These are phyloP conservation scores for Subanguina moxae DNA, from an alignment of 1,140 invertebrate species.

Conservation along the genomic window DNA sequence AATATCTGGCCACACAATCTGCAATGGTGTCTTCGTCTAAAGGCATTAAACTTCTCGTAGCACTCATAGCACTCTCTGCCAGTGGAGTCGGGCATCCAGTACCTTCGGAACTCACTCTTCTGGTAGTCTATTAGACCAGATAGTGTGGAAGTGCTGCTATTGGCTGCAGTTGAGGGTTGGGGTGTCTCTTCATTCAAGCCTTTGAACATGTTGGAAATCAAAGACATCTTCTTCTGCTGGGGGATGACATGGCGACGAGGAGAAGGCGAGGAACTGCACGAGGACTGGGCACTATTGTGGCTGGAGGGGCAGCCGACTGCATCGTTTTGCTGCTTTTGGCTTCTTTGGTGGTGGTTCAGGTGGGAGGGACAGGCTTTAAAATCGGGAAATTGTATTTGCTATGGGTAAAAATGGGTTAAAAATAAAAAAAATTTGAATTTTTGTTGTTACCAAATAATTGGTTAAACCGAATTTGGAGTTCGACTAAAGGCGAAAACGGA, in stretches of 20 bases:
- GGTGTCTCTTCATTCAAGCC: not conserved
- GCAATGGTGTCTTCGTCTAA: constrained; percentile 87
- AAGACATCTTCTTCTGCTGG: constrained; percentile 1
- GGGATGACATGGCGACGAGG: not conserved
- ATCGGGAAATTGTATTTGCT: too few relatives aligned
- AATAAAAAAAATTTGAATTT: too few relatives aligned
- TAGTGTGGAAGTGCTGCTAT: not conserved
- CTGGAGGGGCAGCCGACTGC: too few relatives aligned
- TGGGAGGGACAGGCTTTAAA: too few relatives aligned
- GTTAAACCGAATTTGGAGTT: too few relatives aligned
- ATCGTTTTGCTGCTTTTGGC: too few relatives aligned
- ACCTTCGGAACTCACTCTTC: constrained; percentile 69
- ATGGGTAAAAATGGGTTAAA: too few relatives aligned
- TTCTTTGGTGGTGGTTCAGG: too few relatives aligned
- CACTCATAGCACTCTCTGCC: constrained; percentile 96
- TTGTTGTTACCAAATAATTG: too few relatives aligned
- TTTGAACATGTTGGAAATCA: not conserved
- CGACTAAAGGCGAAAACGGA: too few relatives aligned
- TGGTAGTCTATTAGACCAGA: constrained; percentile 32
- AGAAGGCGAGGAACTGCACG: not conserved
- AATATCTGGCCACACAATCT: constrained; percentile 71
- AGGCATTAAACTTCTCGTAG: constrained; percentile 84
- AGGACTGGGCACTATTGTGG: not conserved
- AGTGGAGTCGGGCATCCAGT: constrained; percentile 96
- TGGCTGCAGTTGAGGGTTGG: not conserved